Evolutionary conservation across 23 tunicate genomes (phyloP), one percentile per base, ranked within the genome.

Genomic region (Phallusia fumigata): DNA sequence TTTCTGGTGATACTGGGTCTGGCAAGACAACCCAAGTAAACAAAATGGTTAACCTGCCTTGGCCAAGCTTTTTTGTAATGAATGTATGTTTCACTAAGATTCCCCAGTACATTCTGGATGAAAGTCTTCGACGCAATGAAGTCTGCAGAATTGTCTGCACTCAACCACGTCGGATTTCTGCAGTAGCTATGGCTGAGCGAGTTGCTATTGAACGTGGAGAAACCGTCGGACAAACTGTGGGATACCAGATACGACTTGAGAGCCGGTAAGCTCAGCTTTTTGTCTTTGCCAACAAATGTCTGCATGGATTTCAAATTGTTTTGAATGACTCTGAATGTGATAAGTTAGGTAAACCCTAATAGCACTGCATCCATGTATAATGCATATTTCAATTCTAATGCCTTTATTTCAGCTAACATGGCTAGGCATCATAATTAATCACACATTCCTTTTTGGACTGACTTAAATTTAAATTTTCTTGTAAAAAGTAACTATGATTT

Each of bases 21-120:
- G 98, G 98, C 32, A 94, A 94, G 49, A 88, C 98, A 6, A 94
- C 98, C 5, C 98, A 94, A 88, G 98, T 89, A 36, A 47, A 74
- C 47, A 40, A 40, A 40, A 40, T 10, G 10, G 5, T 40, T 40
- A 10, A 40, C 24, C 5, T 10, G 10, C 5, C 10, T 40, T 40
- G 47, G 47, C n/a, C n/a, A n/a, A 10, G 69, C 28, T 58, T 8
- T 1, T 6, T 5, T 6, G 26, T 13, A 58, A 6, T 6, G 13
- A 21, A 58, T 58, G 16, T 58, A 6, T 21, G 1, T 21, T 19
- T 76, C 77, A 52, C 36, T 2, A 31, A 94, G 98, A 84, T 94
- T 76, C 95, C 98, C 26, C 98, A 94, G 85, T 94, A 85, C 79
- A 94, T 94, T n/a, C 36, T 94, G 73, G 98, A 94, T 58, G 98